Conservation (phyloP, 2,888 invertebrate genomes). For the Diaperis boleti region DNA sequence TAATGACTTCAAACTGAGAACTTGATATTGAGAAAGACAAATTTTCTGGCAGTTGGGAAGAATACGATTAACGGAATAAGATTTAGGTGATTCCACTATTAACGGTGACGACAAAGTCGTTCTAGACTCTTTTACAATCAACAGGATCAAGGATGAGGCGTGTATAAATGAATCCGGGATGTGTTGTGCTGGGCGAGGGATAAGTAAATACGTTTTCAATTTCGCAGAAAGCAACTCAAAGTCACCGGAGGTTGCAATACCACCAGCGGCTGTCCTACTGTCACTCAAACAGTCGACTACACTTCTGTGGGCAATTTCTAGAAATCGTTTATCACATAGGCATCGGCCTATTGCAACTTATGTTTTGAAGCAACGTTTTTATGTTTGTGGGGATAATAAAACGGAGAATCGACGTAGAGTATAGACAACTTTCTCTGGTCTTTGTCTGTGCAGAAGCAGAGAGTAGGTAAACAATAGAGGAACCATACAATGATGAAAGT, state of each 20-base stretch:
- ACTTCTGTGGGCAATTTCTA: constrained; percentile 6
- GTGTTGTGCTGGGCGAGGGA: constrained; percentile 8
- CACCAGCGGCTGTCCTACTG: constrained; percentile 8
- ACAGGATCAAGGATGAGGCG: constrained; percentile 14
- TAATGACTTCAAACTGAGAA: constrained; percentile 9
- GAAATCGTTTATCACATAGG: constrained; percentile 22
- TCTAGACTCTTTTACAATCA: constrained; percentile 6
- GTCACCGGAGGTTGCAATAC: constrained; percentile 8
- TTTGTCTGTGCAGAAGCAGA: too few species aligned
- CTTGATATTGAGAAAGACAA: background rate
- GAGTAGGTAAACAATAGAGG: too few species aligned
- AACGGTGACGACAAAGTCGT: background rate
- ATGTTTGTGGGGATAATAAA: too few species aligned
- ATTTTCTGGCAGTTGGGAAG: background rate
- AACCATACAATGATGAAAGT: too few species aligned
- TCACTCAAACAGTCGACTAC: constrained; percentile 13
- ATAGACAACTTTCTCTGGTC: too few species aligned
- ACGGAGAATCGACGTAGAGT: too few species aligned
- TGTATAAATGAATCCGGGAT: constrained; percentile 18
- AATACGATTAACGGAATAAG: constrained; percentile 5
- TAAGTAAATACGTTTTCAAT: constrained; percentile 30
- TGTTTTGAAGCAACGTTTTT: too few species aligned
- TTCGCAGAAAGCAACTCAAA: constrained; percentile 20
- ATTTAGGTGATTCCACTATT: constrained; percentile 13
- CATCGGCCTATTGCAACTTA: background rate